A percentile compares a stretch with the other conserved stretches of the same genome.
Conservation (phyloP, 2,113 vertebrate species). For the Pachypanchax playfairii region DNA sequence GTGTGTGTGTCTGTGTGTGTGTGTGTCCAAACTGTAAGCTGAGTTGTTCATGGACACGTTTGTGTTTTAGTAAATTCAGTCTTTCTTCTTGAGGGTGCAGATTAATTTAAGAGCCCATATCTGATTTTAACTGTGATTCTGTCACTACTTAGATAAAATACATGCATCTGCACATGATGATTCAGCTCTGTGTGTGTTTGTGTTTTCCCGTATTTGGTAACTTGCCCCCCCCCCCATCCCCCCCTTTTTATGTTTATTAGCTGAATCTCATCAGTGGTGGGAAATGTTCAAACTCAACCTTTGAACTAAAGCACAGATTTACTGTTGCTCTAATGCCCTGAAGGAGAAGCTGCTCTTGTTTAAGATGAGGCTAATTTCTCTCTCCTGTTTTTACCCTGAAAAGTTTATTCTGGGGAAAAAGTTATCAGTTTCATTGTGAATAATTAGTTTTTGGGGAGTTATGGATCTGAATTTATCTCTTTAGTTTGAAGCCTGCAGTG, state of each 20-base stretch:
- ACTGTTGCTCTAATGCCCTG: not conserved
- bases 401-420: not conserved
- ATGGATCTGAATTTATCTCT: not conserved
- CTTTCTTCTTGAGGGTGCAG: constrained; percentile 7
- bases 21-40: constrained; percentile 1
- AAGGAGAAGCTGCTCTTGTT: not conserved
- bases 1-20: constrained; percentile 11
- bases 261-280: not conserved
- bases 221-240: not conserved
- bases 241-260: not conserved
- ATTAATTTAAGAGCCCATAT: constrained; percentile 34
- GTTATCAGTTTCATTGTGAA: not conserved
- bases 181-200: constrained; percentile 21
- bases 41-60: constrained; percentile 1
- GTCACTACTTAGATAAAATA: not conserved
- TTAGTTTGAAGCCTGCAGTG: not conserved
- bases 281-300: constrained; percentile 6
- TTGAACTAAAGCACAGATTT: not conserved
- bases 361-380: not conserved
- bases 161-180: constrained; percentile 50
- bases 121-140: constrained; percentile 19
- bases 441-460: not conserved
- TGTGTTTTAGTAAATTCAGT: constrained; percentile 4
- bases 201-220: constrained; percentile 17
- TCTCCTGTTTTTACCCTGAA: not conserved